phyloP scores from a whole-genome alignment of 2,797 vertebrate species.

The Epinephelus malabaricus region DNA sequence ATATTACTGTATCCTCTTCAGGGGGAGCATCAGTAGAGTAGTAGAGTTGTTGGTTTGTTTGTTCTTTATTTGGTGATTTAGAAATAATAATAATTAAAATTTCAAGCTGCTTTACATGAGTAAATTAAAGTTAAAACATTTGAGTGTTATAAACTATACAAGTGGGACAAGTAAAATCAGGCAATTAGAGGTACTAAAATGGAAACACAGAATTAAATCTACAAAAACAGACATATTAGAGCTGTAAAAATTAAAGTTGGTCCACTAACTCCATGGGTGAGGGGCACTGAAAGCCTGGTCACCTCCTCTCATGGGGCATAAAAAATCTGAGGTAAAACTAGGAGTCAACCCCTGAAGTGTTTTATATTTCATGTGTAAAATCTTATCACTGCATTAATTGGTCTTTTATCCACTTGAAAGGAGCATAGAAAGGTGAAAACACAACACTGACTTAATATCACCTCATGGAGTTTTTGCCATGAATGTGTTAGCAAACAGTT shows the following conservation, averaged over 20 bases:
- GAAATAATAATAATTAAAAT: neutral
- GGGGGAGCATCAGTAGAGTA: neutral
- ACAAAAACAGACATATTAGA: neutral
- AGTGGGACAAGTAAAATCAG: neutral
- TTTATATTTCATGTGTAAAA: neutral
- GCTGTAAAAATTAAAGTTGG: neutral
- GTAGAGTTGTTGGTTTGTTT: neutral
- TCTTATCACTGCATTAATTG: neutral
- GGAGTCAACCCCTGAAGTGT: too few relatives aligned
- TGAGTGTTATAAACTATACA: neutral
- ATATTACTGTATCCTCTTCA: neutral
- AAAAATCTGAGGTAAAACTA: too few relatives aligned
- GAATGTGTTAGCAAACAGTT: neutral
- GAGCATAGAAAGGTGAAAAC: neutral
- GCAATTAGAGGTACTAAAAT: neutral
- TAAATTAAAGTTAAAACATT: constrained; percentile 1
- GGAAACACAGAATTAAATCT: neutral
- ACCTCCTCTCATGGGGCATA: too few relatives aligned
- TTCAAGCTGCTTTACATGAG: neutral
- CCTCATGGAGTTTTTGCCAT: neutral
- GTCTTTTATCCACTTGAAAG: neutral
- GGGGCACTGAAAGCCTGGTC: too few relatives aligned
- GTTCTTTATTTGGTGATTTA: neutral
- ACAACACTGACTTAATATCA: neutral
- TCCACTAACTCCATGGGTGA: neutral